Percentiles rank a stretch among this genome's conserved stretches.
Evolutionary conservation across 2,113 vertebrate genomes (phyloP).

Genomic region (Oreochromis aureus): DNA sequence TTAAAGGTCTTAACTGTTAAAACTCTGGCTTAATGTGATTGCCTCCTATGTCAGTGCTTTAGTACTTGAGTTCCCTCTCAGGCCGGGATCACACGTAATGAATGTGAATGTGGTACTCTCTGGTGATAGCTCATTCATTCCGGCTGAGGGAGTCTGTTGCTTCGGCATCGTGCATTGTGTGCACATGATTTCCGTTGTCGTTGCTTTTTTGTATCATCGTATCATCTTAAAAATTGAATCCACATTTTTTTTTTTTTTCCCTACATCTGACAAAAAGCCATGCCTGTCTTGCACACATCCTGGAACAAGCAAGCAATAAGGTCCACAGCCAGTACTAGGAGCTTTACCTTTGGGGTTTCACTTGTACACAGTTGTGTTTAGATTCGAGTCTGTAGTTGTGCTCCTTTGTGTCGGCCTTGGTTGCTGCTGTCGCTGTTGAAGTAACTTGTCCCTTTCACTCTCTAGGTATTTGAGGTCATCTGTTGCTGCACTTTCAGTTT

Average conservation of each 20-base stretch:
- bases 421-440: background rate
- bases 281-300: background rate
- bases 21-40: constrained; percentile 55
- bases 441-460: background rate
- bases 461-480: background rate
- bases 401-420: background rate
- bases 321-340: background rate
- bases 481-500: background rate
- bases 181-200: background rate
- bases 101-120: constrained; percentile 11
- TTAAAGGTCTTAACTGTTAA: constrained; percentile 61
- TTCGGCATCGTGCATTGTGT: background rate
- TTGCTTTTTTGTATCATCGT: background rate
- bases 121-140: background rate
- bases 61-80: constrained; percentile 19
- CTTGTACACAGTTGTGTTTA: background rate
- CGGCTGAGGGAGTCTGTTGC: background rate
- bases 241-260: background rate
- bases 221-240: background rate
- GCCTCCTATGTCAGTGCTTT: constrained; percentile 40
- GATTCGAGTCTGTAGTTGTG: background rate
- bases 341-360: constrained; percentile 3
- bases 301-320: background rate
- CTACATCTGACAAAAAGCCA: background rate
- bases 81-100: constrained; percentile 14